Evolutionary conservation across 2,888 invertebrate species (phyloP), one percentile per base, ranked within the genome.

Genomic region (Diaperis boleti): DNA sequence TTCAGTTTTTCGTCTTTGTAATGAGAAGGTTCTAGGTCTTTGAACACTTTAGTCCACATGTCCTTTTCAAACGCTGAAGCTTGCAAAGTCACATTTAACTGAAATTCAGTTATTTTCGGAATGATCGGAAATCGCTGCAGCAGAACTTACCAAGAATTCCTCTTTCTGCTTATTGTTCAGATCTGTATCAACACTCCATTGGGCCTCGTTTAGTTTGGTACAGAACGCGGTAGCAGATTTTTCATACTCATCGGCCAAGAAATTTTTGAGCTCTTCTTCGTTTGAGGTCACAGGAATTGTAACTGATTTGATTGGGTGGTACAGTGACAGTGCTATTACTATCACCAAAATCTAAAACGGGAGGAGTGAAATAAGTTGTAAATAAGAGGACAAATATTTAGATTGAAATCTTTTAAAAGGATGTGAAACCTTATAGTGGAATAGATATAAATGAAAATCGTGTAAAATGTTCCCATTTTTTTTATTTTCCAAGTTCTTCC

Each of bases 21-120:
- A 22, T 79, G 75, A n/a, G 78, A 71, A 69, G 81, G 81, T 18
- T 70, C 67, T 2, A 77, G 60, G 37, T 75, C 72, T 52, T 72
- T 71, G 63, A 81, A 78, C 67, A 82, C 82, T 59, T 79, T 72
- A 10, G 72, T 71, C 76, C 82, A 83, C n/a, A n/a, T n/a, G n/a
- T n/a, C n/a, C n/a, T n/a, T n/a, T n/a, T n/a, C n/a, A n/a, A n/a
- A n/a, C n/a, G 66, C 64, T 0, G 76, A 76, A 3, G 63, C 52
- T 61, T 70, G 67, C 33, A 76, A 55, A 10, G 74, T 75, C 15
- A 68, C 66, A 33, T 74, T 69, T 33, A 73, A 64, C 79, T 79
- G 54, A 15, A 14, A 3, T 13, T 6, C n/a, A n/a, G n/a, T n/a
- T n/a, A 10, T 37, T 13, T 37, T 37, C 7, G 14, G 6, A 6